phyloP scores from a whole-genome alignment of 2,113 vertebrate genomes.

The Nerophis lumbriciformis region DNA sequence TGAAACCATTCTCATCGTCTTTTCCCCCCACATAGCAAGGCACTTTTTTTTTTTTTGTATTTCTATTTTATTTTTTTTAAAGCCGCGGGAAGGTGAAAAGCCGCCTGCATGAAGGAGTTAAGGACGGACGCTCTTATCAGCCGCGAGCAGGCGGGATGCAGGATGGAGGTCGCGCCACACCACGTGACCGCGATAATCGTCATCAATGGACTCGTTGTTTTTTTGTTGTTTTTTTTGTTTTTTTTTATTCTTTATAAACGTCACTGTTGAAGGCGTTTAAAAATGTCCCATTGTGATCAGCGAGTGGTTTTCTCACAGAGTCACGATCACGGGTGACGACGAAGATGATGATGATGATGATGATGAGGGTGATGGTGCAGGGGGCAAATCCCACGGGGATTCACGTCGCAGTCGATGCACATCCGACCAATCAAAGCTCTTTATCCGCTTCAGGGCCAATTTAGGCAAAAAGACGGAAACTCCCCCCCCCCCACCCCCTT shows the following conservation, averaged over 20 bases:
- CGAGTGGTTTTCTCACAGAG: constrained; percentile 46
- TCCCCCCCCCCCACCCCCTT: too few species aligned
- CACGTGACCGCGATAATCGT: not conserved
- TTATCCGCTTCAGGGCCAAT: constrained; percentile 15
- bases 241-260: too few species aligned
- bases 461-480: not conserved
- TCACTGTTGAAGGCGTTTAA: too few species aligned
- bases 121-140: constrained; percentile 68
- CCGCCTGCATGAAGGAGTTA: constrained; percentile 61
- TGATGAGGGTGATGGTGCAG: constrained; percentile 41
- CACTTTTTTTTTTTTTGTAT: too few species aligned
- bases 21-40: too few species aligned
- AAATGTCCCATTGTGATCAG: not conserved
- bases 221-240: too few species aligned
- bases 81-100: constrained; percentile 32
- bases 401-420: constrained; percentile 34
- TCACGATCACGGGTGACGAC: too few species aligned
- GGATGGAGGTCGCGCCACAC: not conserved
- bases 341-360: not conserved
- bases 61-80: too few species aligned
- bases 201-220: not conserved
- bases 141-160: constrained; percentile 44
- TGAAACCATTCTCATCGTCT: too few species aligned
- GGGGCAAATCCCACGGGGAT: constrained; percentile 47
- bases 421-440: constrained; percentile 43